These are phyloP conservation scores for Stenoptilia bipunctidactyla DNA, from an alignment of 2,888 invertebrate genomes.

Conservation along the genomic window DNA sequence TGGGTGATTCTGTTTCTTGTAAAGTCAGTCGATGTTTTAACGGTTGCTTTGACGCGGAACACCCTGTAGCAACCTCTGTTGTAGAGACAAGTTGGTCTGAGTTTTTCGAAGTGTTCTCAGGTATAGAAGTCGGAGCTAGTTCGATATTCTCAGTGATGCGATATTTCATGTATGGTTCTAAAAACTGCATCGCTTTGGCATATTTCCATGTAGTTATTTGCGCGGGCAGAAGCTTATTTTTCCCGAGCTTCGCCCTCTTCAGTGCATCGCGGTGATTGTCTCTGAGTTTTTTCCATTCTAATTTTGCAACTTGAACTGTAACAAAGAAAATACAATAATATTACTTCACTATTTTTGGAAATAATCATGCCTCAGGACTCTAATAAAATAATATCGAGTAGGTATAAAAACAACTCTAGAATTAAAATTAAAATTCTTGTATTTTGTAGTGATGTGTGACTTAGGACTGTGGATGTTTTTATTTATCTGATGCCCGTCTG, in stretches of 20 bases:
- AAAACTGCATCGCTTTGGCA: constrained; percentile 57
- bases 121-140: constrained; percentile 28
- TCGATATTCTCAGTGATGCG: constrained; percentile 57
- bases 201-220: constrained; percentile 63
- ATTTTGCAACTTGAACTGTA: constrained; percentile 49
- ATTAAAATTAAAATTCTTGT: too few species aligned
- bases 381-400: too few species aligned
- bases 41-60: constrained; percentile 16
- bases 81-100: constrained; percentile 41
- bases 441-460: too few species aligned
- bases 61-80: constrained; percentile 23
- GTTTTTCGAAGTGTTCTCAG: constrained; percentile 16
- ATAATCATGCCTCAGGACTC: too few species aligned
- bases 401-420: too few species aligned
- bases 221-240: constrained; percentile 53
- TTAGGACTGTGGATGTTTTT: too few species aligned
- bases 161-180: constrained; percentile 61
- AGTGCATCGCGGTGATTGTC: constrained; percentile 57
- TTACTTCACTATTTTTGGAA: too few species aligned
- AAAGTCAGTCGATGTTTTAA: constrained; percentile 30
- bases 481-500: too few species aligned
- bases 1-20: constrained; percentile 13
- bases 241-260: constrained; percentile 54
- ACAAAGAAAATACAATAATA: constrained; percentile 14
- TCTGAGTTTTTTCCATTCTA: constrained; percentile 57